These are phyloP conservation scores for Cephus pulcher DNA, from an alignment of 2,888 invertebrate genomes.

Conservation along the genomic window DNA sequence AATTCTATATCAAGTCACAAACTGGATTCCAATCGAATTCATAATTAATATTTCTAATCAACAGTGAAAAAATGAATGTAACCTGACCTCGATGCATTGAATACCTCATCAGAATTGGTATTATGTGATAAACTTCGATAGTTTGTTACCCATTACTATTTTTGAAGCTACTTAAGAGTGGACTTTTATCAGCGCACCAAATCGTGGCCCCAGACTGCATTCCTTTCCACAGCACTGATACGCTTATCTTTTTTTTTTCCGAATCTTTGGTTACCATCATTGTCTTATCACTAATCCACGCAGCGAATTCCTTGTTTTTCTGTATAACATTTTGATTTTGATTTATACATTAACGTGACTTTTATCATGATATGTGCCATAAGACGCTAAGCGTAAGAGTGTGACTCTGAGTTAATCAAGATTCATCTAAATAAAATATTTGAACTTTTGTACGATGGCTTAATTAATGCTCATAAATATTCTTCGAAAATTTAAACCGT, in stretches of 20 bases:
- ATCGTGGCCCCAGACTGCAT: background rate
- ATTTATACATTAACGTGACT: background rate
- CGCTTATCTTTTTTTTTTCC: too few species aligned
- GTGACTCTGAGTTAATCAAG: background rate
- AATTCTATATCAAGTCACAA: background rate
- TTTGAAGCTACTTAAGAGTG: background rate
- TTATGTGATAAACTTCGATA: background rate
- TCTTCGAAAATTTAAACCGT: background rate
- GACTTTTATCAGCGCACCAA: background rate
- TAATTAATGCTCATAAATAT: background rate
- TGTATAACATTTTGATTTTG: too few species aligned
- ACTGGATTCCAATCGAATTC: background rate
- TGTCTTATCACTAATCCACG: too few species aligned
- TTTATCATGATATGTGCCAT: background rate
- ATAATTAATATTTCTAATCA: background rate
- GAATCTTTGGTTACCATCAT: too few species aligned
- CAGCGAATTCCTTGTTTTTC: too few species aligned
- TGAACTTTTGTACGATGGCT: too few species aligned
- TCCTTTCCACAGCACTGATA: background rate
- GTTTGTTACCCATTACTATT: background rate
- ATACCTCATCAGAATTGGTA: background rate
- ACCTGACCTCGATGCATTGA: background rate
- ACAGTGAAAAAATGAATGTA: background rate
- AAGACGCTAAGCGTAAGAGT: background rate
- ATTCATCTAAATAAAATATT: background rate